phyloP scores from a whole-genome alignment of 53 echinoderm and acorn worm species.

The Luidia sarsii region DNA sequence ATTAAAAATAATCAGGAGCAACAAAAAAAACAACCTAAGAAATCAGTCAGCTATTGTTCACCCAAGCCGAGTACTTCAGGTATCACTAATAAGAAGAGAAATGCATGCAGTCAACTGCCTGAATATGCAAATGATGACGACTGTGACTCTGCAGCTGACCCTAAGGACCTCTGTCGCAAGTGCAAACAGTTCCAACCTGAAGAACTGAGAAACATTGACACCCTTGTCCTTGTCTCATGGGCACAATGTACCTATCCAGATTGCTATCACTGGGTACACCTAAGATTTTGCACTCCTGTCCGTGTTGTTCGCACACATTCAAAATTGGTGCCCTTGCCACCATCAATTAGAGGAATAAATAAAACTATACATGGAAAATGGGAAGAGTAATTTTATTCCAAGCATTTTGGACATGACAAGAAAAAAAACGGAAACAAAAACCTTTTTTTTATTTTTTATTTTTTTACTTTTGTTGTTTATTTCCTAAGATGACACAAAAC shows the following conservation, averaged over 20 bases:
- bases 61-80: conserved; percentile 20
- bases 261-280: conserved; percentile 16
- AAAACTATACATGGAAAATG: background rate
- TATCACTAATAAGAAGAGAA: background rate
- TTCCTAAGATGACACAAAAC: no score
- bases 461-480: no score
- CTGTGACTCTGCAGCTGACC: conserved; percentile 10
- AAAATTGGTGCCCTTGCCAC: conserved; percentile 11
- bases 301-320: background rate
- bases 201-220: conserved; percentile 17
- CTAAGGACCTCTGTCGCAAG: background rate
- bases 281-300: background rate
- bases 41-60: conserved; percentile 17
- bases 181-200: background rate
- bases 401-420: no score
- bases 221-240: conserved; percentile 9
- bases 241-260: conserved; percentile 25
- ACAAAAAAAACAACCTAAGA: conserved; percentile 25
- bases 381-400: no score
- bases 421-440: background rate
- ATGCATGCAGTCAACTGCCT: background rate
- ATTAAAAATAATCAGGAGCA: conserved; percentile 7
- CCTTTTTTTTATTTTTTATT: background rate
- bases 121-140: conserved; percentile 3
- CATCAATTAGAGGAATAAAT: background rate